phyloP scores from a whole-genome alignment of 2,113 vertebrate genomes.

The Bambusicola thoracicus region DNA sequence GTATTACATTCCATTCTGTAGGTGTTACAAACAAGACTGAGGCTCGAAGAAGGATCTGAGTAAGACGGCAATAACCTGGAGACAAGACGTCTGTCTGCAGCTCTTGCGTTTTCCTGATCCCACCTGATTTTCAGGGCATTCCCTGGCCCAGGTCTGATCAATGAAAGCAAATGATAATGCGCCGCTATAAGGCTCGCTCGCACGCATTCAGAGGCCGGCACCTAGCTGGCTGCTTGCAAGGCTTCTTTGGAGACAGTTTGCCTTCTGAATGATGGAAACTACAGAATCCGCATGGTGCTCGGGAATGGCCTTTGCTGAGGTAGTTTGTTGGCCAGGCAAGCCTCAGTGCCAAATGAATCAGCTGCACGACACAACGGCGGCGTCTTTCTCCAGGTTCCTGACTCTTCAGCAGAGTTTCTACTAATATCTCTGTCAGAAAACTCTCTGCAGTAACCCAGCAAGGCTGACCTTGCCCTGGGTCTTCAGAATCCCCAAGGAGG shows the following conservation, averaged over 20 bases:
- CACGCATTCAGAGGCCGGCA: neutral
- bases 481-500: constrained; percentile 13
- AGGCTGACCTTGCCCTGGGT: neutral
- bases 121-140: neutral
- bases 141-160: neutral
- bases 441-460: neutral
- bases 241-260: neutral
- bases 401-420: neutral
- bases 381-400: constrained; percentile 24
- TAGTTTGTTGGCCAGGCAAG: constrained; percentile 56
- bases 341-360: neutral
- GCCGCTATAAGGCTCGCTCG: neutral
- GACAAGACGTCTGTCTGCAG: constrained; percentile 8
- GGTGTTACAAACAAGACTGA: constrained; percentile 30
- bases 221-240: neutral
- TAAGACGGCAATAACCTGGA: constrained; percentile 3
- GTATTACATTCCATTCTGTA: constrained; percentile 44
- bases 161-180: neutral
- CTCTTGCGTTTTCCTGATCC: neutral
- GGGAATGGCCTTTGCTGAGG: constrained; percentile 50
- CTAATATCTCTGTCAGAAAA: neutral
- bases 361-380: neutral
- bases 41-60: constrained; percentile 16
- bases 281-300: neutral
- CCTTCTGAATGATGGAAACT: constrained; percentile 11